A percentile compares a stretch with the other conserved stretches of the same genome.
phyloP scores from a whole-genome alignment of 2,888 invertebrate species.

The Trachelus troglodyta region DNA sequence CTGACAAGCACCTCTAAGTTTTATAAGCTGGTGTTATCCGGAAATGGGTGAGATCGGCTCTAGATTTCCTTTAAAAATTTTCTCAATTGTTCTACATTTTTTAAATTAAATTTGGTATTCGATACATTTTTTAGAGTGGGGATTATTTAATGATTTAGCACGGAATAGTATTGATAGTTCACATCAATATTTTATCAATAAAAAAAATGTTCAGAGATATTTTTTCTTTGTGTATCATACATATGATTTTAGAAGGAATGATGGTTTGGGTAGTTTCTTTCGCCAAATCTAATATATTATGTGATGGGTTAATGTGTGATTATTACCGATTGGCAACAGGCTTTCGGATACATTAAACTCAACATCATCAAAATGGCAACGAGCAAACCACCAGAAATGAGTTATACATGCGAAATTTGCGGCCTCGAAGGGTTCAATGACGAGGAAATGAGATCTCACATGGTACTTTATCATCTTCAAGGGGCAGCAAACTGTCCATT shows the following conservation, averaged over 20 bases:
- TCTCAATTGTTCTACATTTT: neutral
- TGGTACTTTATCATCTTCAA: constrained; percentile 81
- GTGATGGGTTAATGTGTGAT: neutral
- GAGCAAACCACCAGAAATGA: constrained; percentile 71
- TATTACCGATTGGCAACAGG: neutral
- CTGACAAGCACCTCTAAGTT: neutral
- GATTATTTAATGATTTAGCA: neutral
- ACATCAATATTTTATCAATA: neutral
- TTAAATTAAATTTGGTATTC: neutral
- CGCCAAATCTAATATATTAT: neutral
- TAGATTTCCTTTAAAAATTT: neutral
- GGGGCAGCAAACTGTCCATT: constrained; percentile 85
- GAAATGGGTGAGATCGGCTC: neutral
- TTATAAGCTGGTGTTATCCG: neutral
- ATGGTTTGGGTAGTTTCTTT: neutral
- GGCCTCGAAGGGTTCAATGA: constrained; percentile 85
- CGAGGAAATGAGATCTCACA: constrained; percentile 83
- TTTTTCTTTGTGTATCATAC: neutral
- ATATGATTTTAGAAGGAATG: neutral
- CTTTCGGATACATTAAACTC: neutral
- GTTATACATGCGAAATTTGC: constrained; percentile 84
- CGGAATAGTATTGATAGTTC: neutral
- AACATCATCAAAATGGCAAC: constrained; percentile 59
- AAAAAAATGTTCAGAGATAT: neutral
- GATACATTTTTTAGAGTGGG: neutral